A percentile compares a stretch with the other conserved stretches of the same genome.
Evolutionary conservation across 2,113 vertebrate genomes (phyloP).

Genomic region (Pachyramphus minor): DNA sequence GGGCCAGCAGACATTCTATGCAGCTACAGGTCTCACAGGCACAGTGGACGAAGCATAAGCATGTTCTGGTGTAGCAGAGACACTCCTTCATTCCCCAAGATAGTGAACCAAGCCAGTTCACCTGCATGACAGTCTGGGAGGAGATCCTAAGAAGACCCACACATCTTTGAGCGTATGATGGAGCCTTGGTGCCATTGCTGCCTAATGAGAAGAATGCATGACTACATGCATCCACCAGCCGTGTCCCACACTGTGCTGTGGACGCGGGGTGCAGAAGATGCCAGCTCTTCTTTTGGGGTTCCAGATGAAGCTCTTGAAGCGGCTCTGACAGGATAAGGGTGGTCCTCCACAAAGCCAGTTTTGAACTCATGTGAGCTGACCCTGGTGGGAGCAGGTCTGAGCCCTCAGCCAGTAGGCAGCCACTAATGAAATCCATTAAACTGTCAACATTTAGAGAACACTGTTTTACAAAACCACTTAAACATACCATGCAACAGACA

Average conservation of each 20-base stretch:
- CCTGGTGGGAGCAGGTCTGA: slow-evolving; percentile 24
- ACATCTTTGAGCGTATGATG: accelerated
- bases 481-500: slow-evolving; percentile 48
- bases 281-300: neutral
- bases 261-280: accelerated
- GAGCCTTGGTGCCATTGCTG: neutral
- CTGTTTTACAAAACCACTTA: slow-evolving; percentile 64
- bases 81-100: neutral
- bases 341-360: neutral
- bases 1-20: neutral
- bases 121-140: neutral
- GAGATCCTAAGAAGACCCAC: neutral
- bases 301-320: neutral
- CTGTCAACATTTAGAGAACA: slow-evolving; percentile 59
- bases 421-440: slow-evolving; percentile 67
- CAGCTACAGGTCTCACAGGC: neutral
- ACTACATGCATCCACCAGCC: neutral
- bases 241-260: neutral
- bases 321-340: neutral
- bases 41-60: neutral
- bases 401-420: neutral
- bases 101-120: neutral
- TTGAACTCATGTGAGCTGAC: slow-evolving; percentile 1
- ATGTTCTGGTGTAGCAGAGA: neutral
- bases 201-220: neutral